Evolutionary conservation across 1,140 invertebrate species (phyloP).

Genomic region (Gerris buenoi): DNA sequence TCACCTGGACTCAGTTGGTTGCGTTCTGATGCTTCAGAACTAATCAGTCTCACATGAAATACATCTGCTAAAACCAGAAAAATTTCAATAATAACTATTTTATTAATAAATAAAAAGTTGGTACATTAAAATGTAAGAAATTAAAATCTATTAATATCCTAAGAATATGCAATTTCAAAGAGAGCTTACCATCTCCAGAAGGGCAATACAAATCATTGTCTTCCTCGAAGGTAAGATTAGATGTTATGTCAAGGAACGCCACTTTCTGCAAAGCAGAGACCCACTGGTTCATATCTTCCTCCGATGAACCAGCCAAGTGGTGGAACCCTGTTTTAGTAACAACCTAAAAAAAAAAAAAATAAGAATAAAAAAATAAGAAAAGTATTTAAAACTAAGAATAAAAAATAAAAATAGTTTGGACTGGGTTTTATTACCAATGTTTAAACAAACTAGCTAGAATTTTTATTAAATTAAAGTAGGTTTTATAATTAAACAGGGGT

Average conservation of each 20-base stretch:
- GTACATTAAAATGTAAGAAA: too few relatives aligned
- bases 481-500: too few relatives aligned
- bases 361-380: too few relatives aligned
- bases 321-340: slow-evolving; percentile 52
- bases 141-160: too few relatives aligned
- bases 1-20: slow-evolving; percentile 52
- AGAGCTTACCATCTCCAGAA: slow-evolving; percentile 45
- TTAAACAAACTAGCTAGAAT: too few relatives aligned
- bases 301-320: slow-evolving; percentile 52
- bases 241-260: slow-evolving; percentile 56
- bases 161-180: too few relatives aligned
- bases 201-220: slow-evolving; percentile 75
- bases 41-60: slow-evolving; percentile 58
- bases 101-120: not conserved
- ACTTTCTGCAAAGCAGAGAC: slow-evolving; percentile 59
- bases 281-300: slow-evolving; percentile 58
- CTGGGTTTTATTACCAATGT: too few relatives aligned
- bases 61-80: slow-evolving; percentile 32
- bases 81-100: not conserved
- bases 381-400: too few relatives aligned
- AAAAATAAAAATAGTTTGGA: too few relatives aligned
- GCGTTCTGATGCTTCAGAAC: slow-evolving; percentile 57
- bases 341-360: slow-evolving; percentile 34
- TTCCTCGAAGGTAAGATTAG: slow-evolving; percentile 53
- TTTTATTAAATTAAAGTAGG: too few relatives aligned